Evolutionary conservation across 2,888 invertebrate species (phyloP), one percentile per base, ranked within the genome.

Genomic region (Leucozona laternaria): DNA sequence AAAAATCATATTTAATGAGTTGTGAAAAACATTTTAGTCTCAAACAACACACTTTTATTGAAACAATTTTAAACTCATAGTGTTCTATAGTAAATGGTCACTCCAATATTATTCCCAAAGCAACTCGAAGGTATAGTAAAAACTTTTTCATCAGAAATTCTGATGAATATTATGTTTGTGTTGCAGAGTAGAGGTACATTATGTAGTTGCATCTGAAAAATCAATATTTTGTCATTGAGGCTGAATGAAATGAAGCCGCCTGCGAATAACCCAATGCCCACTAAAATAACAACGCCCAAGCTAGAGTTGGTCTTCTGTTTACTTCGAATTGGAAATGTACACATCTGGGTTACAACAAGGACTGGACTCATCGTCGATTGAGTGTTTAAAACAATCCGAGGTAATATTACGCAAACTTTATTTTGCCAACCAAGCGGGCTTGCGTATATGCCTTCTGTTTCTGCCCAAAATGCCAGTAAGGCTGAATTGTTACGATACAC

Each of bases 381-480:
- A 82, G 70, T 75, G 64, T 81, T 73, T 73, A 73, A 81, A 81
- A 77, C 81, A 73, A 79, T 68, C 64, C 57, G 75, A 71, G 64
- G 73, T 86, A 86, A 82, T 82, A 75, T 57, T 66, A 75, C 64
- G 71, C 66, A 72, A 86, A 81, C 86, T 85, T 68, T 70, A 57
- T 48, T 75, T 55, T 66, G 4, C 20, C 31, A 48, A 53, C 50
- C 20, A 34, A 48, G 28, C 40, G 15, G 13, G 55, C 60, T 11
- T 25, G 6, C 28, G 4, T 5, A 6, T 28, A 11, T 64, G n/a
- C 11, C 43, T 45, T 43, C 10, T 31, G 17, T 15, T 37, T 71
- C n/a, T 13, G 37, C 28, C 28, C n/a, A 40, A 53, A 66, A 48
- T 45, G 20, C 2, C 53, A 17, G 48, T 50, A 28, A 28, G 28